These are phyloP conservation scores for Lerista edwardsae DNA, from an alignment of 2,797 vertebrate genomes.

Conservation along the genomic window DNA sequence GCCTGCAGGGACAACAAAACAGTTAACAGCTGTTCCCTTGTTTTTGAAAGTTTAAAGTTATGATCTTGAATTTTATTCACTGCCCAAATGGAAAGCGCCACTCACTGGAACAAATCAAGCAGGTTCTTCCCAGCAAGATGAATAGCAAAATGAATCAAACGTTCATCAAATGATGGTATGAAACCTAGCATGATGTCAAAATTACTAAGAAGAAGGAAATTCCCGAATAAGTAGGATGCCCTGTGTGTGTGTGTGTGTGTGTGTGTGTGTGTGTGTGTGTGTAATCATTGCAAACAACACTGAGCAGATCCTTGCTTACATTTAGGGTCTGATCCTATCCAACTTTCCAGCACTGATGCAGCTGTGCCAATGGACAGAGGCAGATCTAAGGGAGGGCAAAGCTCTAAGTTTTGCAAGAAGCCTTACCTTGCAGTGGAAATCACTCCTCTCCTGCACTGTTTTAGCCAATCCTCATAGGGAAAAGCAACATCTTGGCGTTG, in stretches of 20 bases:
- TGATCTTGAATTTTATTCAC: not conserved
- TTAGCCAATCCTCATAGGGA: no score
- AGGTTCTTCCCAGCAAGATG: not conserved
- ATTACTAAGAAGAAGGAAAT: not conserved
- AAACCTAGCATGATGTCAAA: not conserved
- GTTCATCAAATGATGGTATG: not conserved
- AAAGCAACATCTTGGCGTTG: no score
- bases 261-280: no score
- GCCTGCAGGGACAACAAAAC: not conserved
- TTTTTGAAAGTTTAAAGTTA: not conserved
- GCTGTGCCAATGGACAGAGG: no score
- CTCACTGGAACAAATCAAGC: not conserved
- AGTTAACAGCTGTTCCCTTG: not conserved
- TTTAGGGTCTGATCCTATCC: no score
- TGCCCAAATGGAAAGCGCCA: not conserved
- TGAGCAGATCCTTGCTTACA: not conserved
- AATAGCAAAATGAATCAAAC: not conserved
- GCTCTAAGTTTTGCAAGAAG: no score
- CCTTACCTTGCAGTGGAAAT: no score
- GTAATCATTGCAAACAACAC: not conserved
- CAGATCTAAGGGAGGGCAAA: no score
- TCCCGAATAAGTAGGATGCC: not conserved
- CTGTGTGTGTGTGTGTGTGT: rapidly evolving
- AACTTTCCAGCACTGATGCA: no score
- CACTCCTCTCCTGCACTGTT: no score